Percentiles rank a stretch among this genome's conserved stretches.
Evolutionary conservation across 1,140 invertebrate species (phyloP).

Genomic region (Polyergus mexicanus): DNA sequence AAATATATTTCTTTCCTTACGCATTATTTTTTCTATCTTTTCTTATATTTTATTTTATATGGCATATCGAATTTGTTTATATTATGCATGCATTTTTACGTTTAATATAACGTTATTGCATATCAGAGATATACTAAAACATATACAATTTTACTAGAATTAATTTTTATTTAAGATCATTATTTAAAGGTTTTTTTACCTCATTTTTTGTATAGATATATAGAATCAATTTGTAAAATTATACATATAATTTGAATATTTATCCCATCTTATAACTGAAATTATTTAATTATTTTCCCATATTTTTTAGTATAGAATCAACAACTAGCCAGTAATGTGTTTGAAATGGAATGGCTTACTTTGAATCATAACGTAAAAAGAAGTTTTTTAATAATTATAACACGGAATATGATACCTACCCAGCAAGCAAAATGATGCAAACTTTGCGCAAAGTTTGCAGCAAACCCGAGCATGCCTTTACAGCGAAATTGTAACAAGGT

Average conservation of each 20-base stretch:
- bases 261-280: not conserved
- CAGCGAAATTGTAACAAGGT: no score
- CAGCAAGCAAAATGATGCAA: no score
- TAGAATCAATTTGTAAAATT: not conserved
- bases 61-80: no score
- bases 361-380: not conserved
- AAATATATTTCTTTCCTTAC: no score
- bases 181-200: not conserved
- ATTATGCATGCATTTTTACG: no score
- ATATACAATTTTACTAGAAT: not conserved
- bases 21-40: no score
- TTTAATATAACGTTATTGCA: no score
- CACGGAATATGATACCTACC: slow-evolving; percentile 41
- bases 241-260: not conserved
- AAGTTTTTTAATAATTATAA: slow-evolving; percentile 51
- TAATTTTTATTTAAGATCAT: not conserved
- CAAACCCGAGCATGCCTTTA: no score
- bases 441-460: no score
- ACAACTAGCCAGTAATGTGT: slow-evolving; percentile 5
- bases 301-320: slow-evolving; percentile 36
- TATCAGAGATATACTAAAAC: no score
- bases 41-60: no score
- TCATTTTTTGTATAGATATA: not conserved
- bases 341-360: slow-evolving; percentile 32
- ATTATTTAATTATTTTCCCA: slow-evolving; percentile 15